Percentiles rank a stretch among this genome's conserved stretches.
Conservation (phyloP, 1,140 invertebrate genomes). For the Apis cerana region DNA sequence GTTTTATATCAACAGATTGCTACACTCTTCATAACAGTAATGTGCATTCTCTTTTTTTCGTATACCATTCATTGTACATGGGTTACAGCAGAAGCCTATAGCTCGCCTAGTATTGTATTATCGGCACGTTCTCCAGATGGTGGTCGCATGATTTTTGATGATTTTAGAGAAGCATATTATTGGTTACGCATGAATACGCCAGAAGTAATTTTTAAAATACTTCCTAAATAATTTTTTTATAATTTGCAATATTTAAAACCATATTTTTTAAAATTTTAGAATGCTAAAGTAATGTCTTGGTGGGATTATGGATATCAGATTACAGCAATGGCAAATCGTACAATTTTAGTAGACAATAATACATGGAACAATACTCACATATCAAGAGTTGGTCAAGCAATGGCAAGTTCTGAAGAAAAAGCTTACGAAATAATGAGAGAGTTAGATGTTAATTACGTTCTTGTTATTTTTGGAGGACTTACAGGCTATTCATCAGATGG, state of each 20-base stretch:
- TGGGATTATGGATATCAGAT: constrained; percentile 99
- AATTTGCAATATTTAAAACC: constrained; percentile 27
- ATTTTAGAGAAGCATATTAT: constrained; percentile 98
- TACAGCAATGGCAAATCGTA: constrained; percentile 99
- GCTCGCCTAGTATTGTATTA: constrained; percentile 97
- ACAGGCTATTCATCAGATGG: constrained; percentile 99
- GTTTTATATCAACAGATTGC: constrained; percentile 85
- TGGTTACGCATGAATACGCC: constrained; percentile 99
- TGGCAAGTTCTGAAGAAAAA: constrained; percentile 97
- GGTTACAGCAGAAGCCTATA: constrained; percentile 99
- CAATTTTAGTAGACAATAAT: constrained; percentile 99
- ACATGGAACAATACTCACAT: constrained; percentile 99
- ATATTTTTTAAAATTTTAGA: constrained; percentile 80
- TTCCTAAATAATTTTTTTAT: background rate
- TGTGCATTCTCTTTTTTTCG: constrained; percentile 92
- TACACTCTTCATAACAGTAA: constrained; percentile 90
- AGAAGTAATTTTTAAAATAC: constrained; percentile 81
- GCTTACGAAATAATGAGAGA: constrained; percentile 99
- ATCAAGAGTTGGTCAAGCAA: constrained; percentile 97
- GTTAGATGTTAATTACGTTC: constrained; percentile 98
- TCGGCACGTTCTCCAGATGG: constrained; percentile 97
- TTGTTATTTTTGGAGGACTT: constrained; percentile 98
- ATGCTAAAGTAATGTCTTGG: constrained; percentile 99
- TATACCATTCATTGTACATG: constrained; percentile 99
- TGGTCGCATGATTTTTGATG: constrained; percentile 97